phyloP scores from a whole-genome alignment of 2,797 vertebrate genomes.

The Pygocentrus nattereri region DNA sequence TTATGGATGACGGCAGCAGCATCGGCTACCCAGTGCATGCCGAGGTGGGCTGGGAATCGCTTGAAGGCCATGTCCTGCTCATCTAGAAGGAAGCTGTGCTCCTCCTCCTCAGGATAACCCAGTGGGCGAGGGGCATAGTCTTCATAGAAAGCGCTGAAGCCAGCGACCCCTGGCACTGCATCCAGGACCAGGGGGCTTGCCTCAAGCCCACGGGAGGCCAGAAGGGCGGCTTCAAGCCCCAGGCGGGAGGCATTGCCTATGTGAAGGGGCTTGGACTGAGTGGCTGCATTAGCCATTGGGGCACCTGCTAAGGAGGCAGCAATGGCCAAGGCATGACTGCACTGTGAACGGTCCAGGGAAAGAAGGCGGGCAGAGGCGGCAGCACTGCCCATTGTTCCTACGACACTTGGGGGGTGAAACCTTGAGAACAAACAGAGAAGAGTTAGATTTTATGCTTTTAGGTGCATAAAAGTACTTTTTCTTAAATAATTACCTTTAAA shows the following conservation, averaged over 20 bases:
- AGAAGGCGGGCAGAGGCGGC: conserved; percentile 86
- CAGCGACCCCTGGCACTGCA: conserved; percentile 81
- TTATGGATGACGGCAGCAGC: conserved; percentile 82
- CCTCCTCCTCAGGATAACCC: conserved; percentile 56
- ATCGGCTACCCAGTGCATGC: conserved; percentile 90
- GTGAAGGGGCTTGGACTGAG: conserved; percentile 88
- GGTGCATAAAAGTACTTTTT: background rate
- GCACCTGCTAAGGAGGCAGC: conserved; percentile 88
- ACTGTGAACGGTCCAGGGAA: conserved; percentile 75
- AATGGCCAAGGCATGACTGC: conserved; percentile 85
- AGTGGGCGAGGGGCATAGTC: conserved; percentile 80
- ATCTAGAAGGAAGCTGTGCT: conserved; percentile 83
- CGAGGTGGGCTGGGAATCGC: conserved; percentile 88
- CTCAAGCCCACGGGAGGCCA: conserved; percentile 86
- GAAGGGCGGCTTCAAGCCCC: conserved; percentile 86
- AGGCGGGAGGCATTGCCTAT: conserved; percentile 86
- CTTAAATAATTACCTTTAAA: no score
- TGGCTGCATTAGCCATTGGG: conserved; percentile 91
- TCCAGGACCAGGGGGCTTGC: conserved; percentile 85
- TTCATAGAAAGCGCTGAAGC: conserved; percentile 87
- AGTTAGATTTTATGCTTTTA: background rate
- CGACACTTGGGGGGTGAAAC: conserved; percentile 90
- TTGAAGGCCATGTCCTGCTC: conserved; percentile 90
- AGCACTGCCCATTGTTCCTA: conserved; percentile 89
- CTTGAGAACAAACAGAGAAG: conserved; percentile 63